Conservation (phyloP, 2,888 invertebrate species). For the Cremastinae sp. region DNA sequence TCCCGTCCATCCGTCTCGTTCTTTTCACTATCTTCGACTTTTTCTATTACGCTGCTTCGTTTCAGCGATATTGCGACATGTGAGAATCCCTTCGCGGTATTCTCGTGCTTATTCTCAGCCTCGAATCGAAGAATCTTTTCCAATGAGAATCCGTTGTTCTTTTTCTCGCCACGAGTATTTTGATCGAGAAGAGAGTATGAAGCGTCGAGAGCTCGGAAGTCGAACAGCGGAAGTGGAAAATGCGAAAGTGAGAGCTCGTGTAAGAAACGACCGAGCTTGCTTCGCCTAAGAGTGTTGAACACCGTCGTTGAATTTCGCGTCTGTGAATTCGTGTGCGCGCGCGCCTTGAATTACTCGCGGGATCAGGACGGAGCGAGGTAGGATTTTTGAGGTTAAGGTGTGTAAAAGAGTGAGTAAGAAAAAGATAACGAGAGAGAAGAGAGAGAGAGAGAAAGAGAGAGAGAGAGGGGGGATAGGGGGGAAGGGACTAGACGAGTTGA, state of each 20-base stretch:
- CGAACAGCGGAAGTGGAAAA: conserved; percentile 56
- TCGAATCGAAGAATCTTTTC: conserved; percentile 8
- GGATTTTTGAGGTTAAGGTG: conserved; percentile 63
- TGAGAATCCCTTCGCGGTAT: background rate
- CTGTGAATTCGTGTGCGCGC: too few species aligned
- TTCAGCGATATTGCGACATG: conserved; percentile 1
- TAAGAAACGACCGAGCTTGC: conserved; percentile 49
- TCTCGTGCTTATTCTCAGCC: background rate
- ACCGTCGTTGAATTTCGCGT: too few species aligned
- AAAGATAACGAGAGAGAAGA: conserved; percentile 58
- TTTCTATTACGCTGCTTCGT: conserved; percentile 3
- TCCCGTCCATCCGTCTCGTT: background rate
- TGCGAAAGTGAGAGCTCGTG: conserved; percentile 64
- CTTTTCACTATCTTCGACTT: conserved; percentile 11
- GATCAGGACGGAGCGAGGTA: conserved; percentile 59
- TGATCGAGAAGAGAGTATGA: conserved; percentile 15
- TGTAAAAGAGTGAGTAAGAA: conserved; percentile 61
- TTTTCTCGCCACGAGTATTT: too few species aligned
- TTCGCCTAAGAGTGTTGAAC: too few species aligned
- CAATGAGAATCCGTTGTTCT: background rate
- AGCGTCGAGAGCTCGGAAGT: conserved; percentile 47
- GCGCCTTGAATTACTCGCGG: too few species aligned
- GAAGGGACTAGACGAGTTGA: conserved; percentile 74
- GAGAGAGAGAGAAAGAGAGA: conserved; percentile 77
- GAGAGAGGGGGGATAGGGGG: conserved; percentile 79